Base-by-base conservation (phyloP, 2,113 vertebrate genomes). In the Aptenodytes patagonicus region DNA sequence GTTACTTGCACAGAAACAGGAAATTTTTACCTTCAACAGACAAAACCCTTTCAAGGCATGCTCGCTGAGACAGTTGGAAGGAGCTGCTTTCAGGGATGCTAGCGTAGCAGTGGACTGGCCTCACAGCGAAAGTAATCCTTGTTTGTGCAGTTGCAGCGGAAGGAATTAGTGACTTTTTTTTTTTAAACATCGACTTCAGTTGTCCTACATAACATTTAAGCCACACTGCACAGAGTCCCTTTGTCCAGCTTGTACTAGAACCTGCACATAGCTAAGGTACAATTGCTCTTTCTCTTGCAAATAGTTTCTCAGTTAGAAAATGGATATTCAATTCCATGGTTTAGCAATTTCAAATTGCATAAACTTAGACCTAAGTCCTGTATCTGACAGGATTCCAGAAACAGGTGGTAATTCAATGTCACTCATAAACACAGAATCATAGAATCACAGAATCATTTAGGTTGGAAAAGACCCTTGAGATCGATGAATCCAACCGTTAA, bases 401-500 rank as follows among this genome's bases (percentile, higher is more conserved):
- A 32, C 22, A 17, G 57, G 24, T 1, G 2, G 7, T 16, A 44
- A 14, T 10, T 1, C 5, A 55, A 46, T 19, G 26, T 51, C 25
- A 47, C 42, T 28, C 28, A 4, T 57, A 31, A 72, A 31, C 17
- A 40, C 1, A 71, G 17, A 83, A 46, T 29, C 32, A 40, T 1
- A 71, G 17, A 83, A 46, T 29, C 32, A 25, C 8, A 46, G 38
- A 55, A 29, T 70, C 28, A 20, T 34, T 69, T 55, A 57, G 13
- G 3, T 9, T 58, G 34, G 64, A 70, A 66, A 89, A 66, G 47
- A 47, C 15, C 31, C 21, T 58, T 40, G 22, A 73, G 16, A 34
- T 40, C 22, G 22, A 9, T 0, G 0, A 71, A 20, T 25, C 18
- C 42, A 36, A 5, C 34, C 0, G 0, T 60, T 42, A 51, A 46